phyloP scores from a whole-genome alignment of 2,888 invertebrate species.

The Melolontha melolontha region DNA sequence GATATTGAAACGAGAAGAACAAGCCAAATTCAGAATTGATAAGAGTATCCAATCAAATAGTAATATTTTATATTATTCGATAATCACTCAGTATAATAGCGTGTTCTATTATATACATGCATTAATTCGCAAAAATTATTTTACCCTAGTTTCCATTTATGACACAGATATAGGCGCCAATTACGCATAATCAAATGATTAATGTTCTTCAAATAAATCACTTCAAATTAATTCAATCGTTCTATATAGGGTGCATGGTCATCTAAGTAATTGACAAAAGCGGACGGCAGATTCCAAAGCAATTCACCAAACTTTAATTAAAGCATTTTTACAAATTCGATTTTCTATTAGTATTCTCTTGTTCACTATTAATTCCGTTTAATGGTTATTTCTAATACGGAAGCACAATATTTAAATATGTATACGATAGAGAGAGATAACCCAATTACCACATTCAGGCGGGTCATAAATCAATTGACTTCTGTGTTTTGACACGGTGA shows the following conservation, averaged over 20 bases:
- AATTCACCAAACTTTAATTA: neutral
- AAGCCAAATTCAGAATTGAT: too few species aligned
- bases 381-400: slow-evolving; percentile 1
- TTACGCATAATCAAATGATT: slow-evolving; percentile 25
- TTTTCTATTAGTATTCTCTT: neutral
- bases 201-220: slow-evolving; percentile 25
- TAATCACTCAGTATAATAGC: too few species aligned
- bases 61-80: too few species aligned
- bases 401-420: slow-evolving; percentile 20
- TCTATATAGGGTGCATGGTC: slow-evolving; percentile 4
- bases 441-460: slow-evolving; percentile 13
- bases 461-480: slow-evolving; percentile 40
- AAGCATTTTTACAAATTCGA: neutral
- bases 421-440: slow-evolving; percentile 18
- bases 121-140: too few species aligned
- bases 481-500: slow-evolving; percentile 36
- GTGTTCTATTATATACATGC: too few species aligned
- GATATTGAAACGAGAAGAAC: too few species aligned
- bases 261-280: neutral
- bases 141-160: neutral
- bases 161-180: slow-evolving; percentile 11
- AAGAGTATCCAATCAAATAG: too few species aligned
- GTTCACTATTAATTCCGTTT: neutral
- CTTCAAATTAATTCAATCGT: slow-evolving; percentile 18
- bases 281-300: neutral